Conservation (phyloP, 2,113 vertebrate genomes). For the Phyllostomus discolor region DNA sequence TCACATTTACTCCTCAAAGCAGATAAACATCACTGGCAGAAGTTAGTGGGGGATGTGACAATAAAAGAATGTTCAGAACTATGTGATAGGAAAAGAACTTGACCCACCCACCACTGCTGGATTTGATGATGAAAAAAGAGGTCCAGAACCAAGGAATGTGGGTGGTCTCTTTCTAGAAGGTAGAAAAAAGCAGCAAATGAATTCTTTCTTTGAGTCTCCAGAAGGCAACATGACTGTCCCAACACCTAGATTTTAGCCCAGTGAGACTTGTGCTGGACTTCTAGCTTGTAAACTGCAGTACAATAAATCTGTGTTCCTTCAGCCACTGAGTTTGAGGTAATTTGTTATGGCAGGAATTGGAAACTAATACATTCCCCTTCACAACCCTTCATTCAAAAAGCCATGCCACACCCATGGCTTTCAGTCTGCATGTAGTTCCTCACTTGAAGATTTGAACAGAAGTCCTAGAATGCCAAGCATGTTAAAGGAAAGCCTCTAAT, state of each 20-base stretch:
- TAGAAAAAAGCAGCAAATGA: background rate
- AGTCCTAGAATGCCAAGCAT: background rate
- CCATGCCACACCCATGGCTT: background rate
- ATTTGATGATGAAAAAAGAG: background rate
- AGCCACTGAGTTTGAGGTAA: background rate
- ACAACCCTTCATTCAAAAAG: background rate
- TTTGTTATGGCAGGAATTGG: background rate
- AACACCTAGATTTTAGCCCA: background rate
- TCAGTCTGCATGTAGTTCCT: background rate
- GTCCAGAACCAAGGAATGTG: background rate
- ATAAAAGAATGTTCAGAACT: background rate
- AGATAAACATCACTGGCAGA: background rate
- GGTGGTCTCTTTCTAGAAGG: background rate
- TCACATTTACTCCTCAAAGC: background rate
- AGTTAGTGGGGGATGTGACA: background rate
- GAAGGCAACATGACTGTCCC: background rate
- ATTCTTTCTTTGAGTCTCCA: background rate
- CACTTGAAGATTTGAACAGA: background rate
- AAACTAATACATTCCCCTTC: background rate
- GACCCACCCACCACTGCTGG: background rate
- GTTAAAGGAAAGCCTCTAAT: background rate
- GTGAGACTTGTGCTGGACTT: background rate
- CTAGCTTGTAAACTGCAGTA: background rate
- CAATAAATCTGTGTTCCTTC: background rate
- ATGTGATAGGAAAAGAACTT: background rate